Conservation (phyloP, 2,888 invertebrate genomes). For the Nineta flava region DNA sequence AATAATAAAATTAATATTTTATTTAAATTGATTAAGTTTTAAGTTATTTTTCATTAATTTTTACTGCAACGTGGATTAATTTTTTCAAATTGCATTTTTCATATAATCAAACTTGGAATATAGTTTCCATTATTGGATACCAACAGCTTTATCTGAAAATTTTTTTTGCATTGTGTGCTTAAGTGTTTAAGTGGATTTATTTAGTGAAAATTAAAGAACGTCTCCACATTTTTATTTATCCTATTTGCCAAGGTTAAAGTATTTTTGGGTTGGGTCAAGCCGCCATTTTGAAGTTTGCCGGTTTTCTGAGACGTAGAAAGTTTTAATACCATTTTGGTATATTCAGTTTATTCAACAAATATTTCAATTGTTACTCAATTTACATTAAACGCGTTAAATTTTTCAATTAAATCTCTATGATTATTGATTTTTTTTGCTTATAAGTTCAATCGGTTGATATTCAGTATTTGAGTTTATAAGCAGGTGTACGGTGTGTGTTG, state of each 20-base stretch:
- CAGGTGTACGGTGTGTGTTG: not conserved
- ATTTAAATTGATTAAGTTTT: not conserved
- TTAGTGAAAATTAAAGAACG: not conserved
- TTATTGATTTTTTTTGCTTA: too few species aligned
- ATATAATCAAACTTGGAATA: not conserved
- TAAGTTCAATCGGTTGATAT: too few species aligned
- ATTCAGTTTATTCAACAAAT: not conserved
- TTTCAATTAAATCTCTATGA: not conserved
- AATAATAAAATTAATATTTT: not conserved
- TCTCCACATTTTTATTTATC: not conserved
- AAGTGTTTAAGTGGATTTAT: not conserved
- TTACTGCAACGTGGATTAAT: constrained; percentile 3
- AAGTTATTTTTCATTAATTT: not conserved
- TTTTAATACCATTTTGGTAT: not conserved
- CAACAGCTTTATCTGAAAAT: not conserved
- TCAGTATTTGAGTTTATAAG: too few species aligned
- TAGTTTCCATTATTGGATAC: not conserved
- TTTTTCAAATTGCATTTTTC: not conserved
- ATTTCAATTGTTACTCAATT: not conserved
- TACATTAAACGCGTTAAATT: not conserved
- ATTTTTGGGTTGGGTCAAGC: constrained; percentile 9
- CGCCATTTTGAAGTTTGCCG: constrained; percentile 9
- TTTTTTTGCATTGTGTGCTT: not conserved
- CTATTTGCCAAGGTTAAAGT: constrained; percentile 7
- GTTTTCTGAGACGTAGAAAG: constrained; percentile 7